Evolutionary conservation across 2,888 invertebrate genomes (phyloP).

Genomic region (Nezara viridula): DNA sequence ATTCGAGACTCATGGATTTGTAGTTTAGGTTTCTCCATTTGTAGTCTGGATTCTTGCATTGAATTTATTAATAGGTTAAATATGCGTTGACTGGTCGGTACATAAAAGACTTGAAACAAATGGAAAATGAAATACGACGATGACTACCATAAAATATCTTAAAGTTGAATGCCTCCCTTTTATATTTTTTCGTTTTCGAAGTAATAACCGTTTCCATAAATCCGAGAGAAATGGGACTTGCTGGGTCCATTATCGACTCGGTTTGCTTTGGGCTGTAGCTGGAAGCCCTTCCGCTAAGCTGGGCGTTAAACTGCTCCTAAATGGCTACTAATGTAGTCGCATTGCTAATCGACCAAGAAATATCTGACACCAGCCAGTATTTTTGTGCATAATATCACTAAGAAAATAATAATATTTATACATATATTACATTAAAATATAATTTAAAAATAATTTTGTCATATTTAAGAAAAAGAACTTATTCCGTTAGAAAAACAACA

Average conservation of each 20-base stretch:
- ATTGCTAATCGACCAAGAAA: not conserved
- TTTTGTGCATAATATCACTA: not conserved
- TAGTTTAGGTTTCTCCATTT: no score
- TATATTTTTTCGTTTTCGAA: not conserved
- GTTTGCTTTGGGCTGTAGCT: not conserved
- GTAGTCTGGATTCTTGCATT: no score
- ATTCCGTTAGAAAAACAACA: no score
- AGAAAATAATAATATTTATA: no score
- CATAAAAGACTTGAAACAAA: no score
- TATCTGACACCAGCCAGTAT: not conserved
- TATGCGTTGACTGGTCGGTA: no score
- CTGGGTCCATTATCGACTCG: not conserved
- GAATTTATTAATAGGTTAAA: no score
- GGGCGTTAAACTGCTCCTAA: constrained; percentile 10
- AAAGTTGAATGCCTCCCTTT: not conserved
- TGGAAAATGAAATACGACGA: not conserved
- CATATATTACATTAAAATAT: no score
- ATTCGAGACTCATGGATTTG: no score
- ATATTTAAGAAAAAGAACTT: no score
- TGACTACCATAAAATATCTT: not conserved
- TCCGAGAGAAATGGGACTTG: not conserved
- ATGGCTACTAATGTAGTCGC: not conserved
- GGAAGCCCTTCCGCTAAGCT: constrained; percentile 16
- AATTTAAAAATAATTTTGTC: no score
- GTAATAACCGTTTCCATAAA: constrained; percentile 17